Evolutionary conservation across 2,113 vertebrate species (phyloP).

Genomic region (Cichladusa arquata): DNA sequence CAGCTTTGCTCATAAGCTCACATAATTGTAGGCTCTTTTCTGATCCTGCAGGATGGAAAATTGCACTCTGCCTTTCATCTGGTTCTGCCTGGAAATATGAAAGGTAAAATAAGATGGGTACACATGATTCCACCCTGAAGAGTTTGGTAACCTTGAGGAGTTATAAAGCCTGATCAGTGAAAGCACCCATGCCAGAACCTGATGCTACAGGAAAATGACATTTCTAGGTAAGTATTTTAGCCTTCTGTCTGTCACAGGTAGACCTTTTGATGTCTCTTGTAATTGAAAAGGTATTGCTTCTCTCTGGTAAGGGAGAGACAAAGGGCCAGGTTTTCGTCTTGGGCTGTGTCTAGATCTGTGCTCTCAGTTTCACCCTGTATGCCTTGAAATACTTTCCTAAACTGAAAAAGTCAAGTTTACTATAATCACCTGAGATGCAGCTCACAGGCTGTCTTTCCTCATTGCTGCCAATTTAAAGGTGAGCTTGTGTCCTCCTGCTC

Average conservation of each 20-base stretch:
- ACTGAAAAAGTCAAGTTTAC: neutral
- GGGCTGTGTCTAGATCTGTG: neutral
- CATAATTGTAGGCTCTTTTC: neutral
- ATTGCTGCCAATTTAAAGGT: neutral
- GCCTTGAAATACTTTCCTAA: neutral
- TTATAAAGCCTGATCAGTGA: neutral
- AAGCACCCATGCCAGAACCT: neutral
- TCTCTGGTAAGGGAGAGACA: neutral
- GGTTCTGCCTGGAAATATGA: neutral
- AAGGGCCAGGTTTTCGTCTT: neutral
- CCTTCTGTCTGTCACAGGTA: neutral
- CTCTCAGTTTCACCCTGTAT: neutral
- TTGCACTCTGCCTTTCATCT: neutral
- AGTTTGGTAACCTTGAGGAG: neutral
- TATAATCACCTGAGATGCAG: neutral
- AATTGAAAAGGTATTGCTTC: neutral
- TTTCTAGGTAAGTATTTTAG: neutral
- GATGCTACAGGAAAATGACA: neutral
- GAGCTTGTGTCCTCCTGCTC: neutral
- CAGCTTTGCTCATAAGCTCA: neutral
- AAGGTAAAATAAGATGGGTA: neutral
- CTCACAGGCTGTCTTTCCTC: neutral
- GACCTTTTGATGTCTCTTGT: neutral
- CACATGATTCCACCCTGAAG: neutral
- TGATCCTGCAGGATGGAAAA: neutral